Conservation (phyloP, 2,797 vertebrate genomes). For the Clamator glandarius region DNA sequence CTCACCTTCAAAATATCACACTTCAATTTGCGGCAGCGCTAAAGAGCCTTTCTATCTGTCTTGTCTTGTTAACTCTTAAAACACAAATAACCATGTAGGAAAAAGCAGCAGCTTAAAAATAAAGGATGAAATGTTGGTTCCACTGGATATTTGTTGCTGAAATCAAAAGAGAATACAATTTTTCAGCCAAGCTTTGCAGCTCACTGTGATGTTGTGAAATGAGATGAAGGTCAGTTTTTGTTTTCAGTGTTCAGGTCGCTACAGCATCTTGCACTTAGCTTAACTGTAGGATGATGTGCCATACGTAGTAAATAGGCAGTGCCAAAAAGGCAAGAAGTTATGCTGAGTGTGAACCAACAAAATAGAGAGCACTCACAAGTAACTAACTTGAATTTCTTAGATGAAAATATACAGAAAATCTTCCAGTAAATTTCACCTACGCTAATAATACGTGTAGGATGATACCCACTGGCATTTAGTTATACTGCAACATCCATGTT, state of each 20-base stretch:
- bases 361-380: neutral
- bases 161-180: neutral
- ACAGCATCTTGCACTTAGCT: neutral
- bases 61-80: conserved; percentile 37
- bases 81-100: neutral
- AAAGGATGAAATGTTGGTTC: neutral
- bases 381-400: neutral
- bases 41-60: conserved; percentile 2
- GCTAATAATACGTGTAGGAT: neutral
- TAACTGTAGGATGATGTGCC: neutral
- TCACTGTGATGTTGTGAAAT: neutral
- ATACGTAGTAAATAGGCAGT: neutral
- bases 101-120: neutral
- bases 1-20: conserved; percentile 12
- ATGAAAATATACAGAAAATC: neutral
- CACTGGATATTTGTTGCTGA: neutral
- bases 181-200: neutral
- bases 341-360: neutral
- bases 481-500: neutral
- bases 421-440: neutral
- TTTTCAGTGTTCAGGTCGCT: neutral
- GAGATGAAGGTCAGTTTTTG: neutral
- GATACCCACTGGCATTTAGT: neutral
- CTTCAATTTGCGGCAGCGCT: neutral
- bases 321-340: neutral